A percentile compares a stretch with the other conserved stretches of the same genome.
phyloP scores from a whole-genome alignment of 2,888 invertebrate species.

The Hartigia nigra region DNA sequence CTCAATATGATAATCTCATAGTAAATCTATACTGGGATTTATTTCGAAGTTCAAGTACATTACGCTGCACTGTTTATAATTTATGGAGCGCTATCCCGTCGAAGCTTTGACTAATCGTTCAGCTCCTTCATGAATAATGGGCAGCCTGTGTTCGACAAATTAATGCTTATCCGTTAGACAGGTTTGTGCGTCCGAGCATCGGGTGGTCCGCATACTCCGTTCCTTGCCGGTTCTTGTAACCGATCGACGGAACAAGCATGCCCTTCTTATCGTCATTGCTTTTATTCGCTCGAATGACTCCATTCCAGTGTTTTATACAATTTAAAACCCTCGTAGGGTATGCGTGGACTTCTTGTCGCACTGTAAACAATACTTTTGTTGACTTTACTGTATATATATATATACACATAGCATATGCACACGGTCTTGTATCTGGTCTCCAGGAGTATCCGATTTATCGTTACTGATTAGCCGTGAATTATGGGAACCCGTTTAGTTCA shows the following conservation, averaged over 20 bases:
- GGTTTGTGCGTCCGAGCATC: neutral
- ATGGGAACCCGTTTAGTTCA: slow-evolving; percentile 25
- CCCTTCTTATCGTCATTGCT: neutral
- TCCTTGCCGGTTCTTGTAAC: neutral
- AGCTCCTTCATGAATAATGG: slow-evolving; percentile 2
- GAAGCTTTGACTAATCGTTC: slow-evolving; percentile 5
- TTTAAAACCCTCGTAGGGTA: neutral
- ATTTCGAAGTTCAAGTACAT: neutral
- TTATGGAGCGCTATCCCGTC: neutral
- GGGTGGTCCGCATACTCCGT: neutral
- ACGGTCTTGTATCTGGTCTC: neutral
- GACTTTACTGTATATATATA: neutral
- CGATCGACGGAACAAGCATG: neutral
- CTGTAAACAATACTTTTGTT: neutral
- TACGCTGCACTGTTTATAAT: neutral
- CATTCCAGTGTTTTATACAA: neutral
- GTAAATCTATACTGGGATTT: neutral
- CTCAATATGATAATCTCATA: neutral
- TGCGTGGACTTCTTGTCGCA: neutral
- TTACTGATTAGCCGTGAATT: slow-evolving; percentile 30
- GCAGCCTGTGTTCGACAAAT: slow-evolving; percentile 3
- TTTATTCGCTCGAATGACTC: neutral
- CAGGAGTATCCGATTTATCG: slow-evolving; percentile 22
- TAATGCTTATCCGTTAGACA: slow-evolving; percentile 7
- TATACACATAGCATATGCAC: neutral